phyloP scores from a whole-genome alignment of 2,888 invertebrate species.

The Pocota personata region DNA sequence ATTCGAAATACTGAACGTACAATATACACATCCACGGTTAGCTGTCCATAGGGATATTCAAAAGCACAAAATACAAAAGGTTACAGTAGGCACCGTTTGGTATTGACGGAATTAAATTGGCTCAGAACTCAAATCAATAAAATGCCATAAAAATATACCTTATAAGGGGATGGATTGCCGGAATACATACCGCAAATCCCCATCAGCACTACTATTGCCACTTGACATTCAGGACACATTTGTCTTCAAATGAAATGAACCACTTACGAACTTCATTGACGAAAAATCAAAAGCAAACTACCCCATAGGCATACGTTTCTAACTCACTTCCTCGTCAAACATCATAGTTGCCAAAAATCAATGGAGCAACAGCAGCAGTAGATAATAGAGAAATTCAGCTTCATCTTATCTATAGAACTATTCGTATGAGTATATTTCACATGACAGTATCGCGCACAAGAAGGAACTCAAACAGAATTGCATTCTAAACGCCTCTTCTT shows the following conservation, averaged over 20 bases:
- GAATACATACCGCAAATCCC: not conserved
- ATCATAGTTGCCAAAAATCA: not conserved
- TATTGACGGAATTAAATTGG: slow-evolving; percentile 15
- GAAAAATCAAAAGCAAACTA: not conserved
- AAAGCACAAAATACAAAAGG: too few relatives aligned
- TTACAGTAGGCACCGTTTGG: too few relatives aligned
- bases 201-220: not conserved
- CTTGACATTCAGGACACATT: not conserved
- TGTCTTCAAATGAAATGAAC: slow-evolving; percentile 3
- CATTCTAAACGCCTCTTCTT: too few relatives aligned
- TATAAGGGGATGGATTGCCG: too few relatives aligned
- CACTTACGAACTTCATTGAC: slow-evolving; percentile 2
- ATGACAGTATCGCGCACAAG: not conserved
- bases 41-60: too few relatives aligned
- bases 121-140: not conserved
- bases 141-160: not conserved
- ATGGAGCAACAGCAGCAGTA: not conserved
- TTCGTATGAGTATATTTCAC: too few relatives aligned
- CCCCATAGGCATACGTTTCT: not conserved
- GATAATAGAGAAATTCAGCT: not conserved
- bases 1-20: too few relatives aligned
- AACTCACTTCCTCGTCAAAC: not conserved
- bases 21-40: too few relatives aligned
- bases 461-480: not conserved
- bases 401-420: not conserved